Evolutionary conservation across 1,140 invertebrate genomes (phyloP), one percentile per base, ranked within the genome.

Genomic region (Musca domestica): DNA sequence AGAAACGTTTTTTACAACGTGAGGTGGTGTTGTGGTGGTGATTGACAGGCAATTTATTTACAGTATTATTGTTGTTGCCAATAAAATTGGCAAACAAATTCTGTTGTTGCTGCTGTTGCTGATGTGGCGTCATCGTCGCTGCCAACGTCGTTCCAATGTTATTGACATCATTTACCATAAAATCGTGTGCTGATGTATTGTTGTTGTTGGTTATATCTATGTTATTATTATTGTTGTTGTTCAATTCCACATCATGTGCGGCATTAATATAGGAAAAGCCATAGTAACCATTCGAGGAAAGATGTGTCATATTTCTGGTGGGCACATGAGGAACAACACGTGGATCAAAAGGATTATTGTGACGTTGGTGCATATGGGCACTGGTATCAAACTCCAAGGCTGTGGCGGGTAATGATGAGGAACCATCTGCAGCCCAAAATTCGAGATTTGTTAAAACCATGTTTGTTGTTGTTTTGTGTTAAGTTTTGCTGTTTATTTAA

Each of bases 391-490:
- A 76, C 6, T 66, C 25, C 27, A 48, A 27, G 10, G 47, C 23
- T 17, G 48, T 68, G 22, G n/a, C 41, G 5, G 68, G 23, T 9
- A 46, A 47, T 17, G 64, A 64, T 14, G 25, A 34, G 4, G 58
- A 20, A 49, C 78, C 78, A 51, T 74, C 78, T 76, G 78, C 75
- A 72, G 78, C 78, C 78, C 78, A 80, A 69, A 76, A 80, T 74
- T 80, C 78, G 64, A 79, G 79, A 74, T 77, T 81, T 23, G 76
- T 81, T 67, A 81, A 72, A 51, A 81, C 76, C 78, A 81, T 81
- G 66, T 69, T n/a, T 68, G n/a, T 17, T 30, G 5, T 23, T 6
- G 19, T 5, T 20, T 54, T 23, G 1, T 23, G 6, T 23, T 52
- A 1, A 22, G 14, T 27, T 27, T n/a, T n/a, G n/a, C n/a, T n/a